Evolutionary conservation across 1,140 invertebrate genomes (phyloP), one percentile per base, ranked within the genome.

Genomic region (Coelopa frigida): DNA sequence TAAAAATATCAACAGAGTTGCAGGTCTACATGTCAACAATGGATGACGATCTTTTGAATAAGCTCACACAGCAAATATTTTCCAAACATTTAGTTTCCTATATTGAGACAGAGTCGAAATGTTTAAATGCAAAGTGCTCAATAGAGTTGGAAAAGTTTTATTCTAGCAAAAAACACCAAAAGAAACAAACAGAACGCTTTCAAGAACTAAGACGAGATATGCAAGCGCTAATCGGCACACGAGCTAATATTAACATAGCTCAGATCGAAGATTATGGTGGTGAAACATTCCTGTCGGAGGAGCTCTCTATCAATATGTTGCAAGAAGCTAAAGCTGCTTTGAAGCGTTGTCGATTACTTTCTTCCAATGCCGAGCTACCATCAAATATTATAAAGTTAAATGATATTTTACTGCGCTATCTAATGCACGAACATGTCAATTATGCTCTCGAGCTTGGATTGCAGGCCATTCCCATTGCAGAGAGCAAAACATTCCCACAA

Each of bases 211-310:
- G 89, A 17, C 75, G 94, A 48, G 94, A 98, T 64, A 73, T 98
- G 41, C 93, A 98, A 75, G 92, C 92, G 7, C 85, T 92, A 4
- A 85, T 98, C 52, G 89, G 87, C 2, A 87, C 85, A 2, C 79
- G 89, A 47, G 87, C 91, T 0, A 94, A 94, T 58, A 89, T 94
- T 31, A 94, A 94, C 61, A 90, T 95, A 51, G 88, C 88, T 4
- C 86, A 88, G 62, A 87, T 90, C 45, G 94, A 98, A 69, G 90
- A 95, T 69, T 96, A 94, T 69, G 91, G 92, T 3, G 94, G 94
- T 0, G 94, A 99, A 73, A 98, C 93, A 0, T 98, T 99, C 68
- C 75, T 99, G 2, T 96, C 93, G 1, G 94, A 98, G 70, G 90
- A 96, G 68, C 77, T 98, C n/a, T 93, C 92, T 1, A 90, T 95